Conservation (phyloP, 2,113 vertebrate genomes). For the Typhlomys cinereus region DNA sequence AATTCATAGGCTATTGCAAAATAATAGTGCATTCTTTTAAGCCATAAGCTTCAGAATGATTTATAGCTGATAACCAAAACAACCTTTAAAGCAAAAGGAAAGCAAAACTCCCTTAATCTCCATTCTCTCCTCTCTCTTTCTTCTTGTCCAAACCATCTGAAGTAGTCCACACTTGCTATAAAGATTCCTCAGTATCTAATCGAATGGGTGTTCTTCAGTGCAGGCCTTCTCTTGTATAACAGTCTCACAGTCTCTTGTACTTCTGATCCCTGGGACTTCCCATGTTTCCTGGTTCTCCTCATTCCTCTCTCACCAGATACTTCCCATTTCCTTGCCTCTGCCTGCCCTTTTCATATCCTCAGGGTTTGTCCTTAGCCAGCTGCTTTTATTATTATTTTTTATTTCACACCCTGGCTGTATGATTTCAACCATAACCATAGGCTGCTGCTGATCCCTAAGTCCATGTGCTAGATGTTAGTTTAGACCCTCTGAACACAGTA, state of each 20-base stretch:
- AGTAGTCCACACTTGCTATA: background rate
- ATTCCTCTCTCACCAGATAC: background rate
- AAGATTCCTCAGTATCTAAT: background rate
- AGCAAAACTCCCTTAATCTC: background rate
- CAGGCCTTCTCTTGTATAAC: too few relatives aligned
- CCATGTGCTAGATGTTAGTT: background rate
- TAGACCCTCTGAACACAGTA: background rate
- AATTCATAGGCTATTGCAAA: background rate
- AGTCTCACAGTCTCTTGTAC: background rate
- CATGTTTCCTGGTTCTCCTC: background rate
- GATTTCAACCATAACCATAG: background rate
- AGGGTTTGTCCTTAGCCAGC: background rate
- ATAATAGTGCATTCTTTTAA: background rate
- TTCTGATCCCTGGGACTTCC: background rate
- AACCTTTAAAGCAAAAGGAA: background rate
- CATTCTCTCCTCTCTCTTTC: background rate
- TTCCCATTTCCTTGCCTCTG: background rate
- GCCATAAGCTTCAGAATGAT: background rate
- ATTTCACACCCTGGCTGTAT: background rate
- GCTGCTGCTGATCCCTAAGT: background rate
- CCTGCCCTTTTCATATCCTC: background rate
- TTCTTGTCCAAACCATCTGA: background rate
- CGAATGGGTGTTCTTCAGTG: background rate
- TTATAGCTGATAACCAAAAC: background rate
- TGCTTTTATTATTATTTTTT: background rate